Evolutionary conservation across 2,888 invertebrate species (phyloP).

Genomic region (Drosophila niveifrons): DNA sequence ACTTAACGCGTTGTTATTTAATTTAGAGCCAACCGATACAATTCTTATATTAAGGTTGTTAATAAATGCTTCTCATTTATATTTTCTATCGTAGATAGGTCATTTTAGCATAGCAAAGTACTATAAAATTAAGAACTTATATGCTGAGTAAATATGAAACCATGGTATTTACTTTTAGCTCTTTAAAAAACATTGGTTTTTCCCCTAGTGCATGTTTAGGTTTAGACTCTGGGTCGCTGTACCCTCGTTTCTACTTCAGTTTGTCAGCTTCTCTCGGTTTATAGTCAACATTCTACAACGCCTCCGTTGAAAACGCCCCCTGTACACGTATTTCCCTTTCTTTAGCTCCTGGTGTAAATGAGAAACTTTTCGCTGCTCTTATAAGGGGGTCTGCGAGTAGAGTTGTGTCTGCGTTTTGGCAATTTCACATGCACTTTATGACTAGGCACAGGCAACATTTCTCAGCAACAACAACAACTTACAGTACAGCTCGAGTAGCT

Average conservation of each 20-base stretch:
- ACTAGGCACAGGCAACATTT: slow-evolving; percentile 53
- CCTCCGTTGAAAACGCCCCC: neutral
- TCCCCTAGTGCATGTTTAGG: slow-evolving; percentile 33
- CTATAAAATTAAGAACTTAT: no score
- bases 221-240: slow-evolving; percentile 30
- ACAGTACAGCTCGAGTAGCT: slow-evolving; percentile 64
- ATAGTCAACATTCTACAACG: slow-evolving; percentile 50
- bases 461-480: slow-evolving; percentile 37
- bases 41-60: no score
- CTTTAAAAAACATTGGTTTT: neutral
- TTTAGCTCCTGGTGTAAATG: slow-evolving; percentile 58
- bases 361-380: slow-evolving; percentile 66
- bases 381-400: slow-evolving; percentile 9
- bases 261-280: slow-evolving; percentile 77
- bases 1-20: slow-evolving; percentile 70
- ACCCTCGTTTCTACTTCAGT: slow-evolving; percentile 17
- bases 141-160: no score
- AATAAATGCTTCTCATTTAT: no score
- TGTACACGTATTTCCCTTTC: neutral
- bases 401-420: slow-evolving; percentile 64
- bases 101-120: no score
- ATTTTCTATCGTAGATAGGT: no score
- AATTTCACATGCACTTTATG: slow-evolving; percentile 78
- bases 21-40: slow-evolving; percentile 75
- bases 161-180: no score